Evolutionary conservation across 1,140 invertebrate species (phyloP).

Genomic region (Hycleus phaleratus): DNA sequence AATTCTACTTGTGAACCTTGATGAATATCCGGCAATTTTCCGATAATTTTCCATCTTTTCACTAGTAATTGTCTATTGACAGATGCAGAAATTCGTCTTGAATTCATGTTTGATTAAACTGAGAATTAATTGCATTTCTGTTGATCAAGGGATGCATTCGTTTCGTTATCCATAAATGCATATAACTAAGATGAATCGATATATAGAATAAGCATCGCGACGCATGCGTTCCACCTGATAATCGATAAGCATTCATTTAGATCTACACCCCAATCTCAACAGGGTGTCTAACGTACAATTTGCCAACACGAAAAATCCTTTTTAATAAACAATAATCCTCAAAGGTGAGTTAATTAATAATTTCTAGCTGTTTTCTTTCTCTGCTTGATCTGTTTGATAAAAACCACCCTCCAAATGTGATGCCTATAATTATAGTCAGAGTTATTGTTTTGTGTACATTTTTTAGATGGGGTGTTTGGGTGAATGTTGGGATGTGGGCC

Average conservation of each 20-base stretch:
- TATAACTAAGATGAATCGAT: constrained; percentile 5
- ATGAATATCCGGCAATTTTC: neutral
- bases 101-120: too few species aligned
- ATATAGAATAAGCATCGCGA: constrained; percentile 15
- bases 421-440: too few species aligned
- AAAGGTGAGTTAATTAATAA: neutral
- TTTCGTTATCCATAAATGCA: too few species aligned
- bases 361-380: neutral
- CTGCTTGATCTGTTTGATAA: neutral
- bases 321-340: neutral
- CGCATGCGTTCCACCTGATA: constrained; percentile 19
- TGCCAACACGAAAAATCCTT: neutral
- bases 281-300: constrained; percentile 8
- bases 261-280: constrained; percentile 20
- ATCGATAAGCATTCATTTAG: constrained; percentile 22
- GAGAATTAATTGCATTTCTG: too few species aligned
- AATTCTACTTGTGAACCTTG: too few species aligned
- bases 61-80: neutral
- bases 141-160: too few species aligned
- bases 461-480: constrained; percentile 38
- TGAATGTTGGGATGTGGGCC: constrained; percentile 62
- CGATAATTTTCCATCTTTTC: neutral
- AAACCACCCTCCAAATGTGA: neutral
- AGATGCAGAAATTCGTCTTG: too few species aligned
- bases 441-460: neutral